A percentile compares a stretch with the other conserved stretches of the same genome.
These are phyloP conservation scores for Agrochola litura DNA, from an alignment of 2,888 invertebrate genomes.

Conservation along the genomic window DNA sequence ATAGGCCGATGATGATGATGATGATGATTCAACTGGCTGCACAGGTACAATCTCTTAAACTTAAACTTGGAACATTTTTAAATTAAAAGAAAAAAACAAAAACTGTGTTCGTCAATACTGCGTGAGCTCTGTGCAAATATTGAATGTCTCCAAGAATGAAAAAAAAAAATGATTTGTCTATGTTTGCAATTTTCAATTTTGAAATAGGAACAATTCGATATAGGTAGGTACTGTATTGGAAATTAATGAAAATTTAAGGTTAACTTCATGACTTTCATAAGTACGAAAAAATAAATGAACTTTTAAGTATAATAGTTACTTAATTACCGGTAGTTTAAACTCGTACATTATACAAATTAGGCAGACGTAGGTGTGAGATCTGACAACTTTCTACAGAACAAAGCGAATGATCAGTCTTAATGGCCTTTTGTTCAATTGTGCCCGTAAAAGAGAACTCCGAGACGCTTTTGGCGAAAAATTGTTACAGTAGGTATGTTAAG, in stretches of 20 bases:
- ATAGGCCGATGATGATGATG: too few species aligned
- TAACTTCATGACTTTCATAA: not conserved
- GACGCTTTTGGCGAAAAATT: slow-evolving; percentile 47
- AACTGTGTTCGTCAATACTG: not conserved
- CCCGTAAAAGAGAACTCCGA: slow-evolving; percentile 49
- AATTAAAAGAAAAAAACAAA: not conserved
- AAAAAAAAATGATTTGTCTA: not conserved
- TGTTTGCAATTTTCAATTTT: not conserved
- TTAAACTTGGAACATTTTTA: not conserved
- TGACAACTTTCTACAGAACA: slow-evolving; percentile 74
- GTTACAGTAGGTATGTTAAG: slow-evolving; percentile 59
- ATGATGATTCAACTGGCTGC: too few species aligned
- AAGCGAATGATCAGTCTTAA: slow-evolving; percentile 69
- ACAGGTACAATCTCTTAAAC: not conserved
- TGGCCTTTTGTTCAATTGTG: slow-evolving; percentile 69
- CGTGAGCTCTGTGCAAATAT: not conserved
- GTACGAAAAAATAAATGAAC: not conserved
- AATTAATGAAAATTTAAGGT: not conserved
- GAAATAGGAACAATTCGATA: not conserved
- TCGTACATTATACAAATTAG: slow-evolving; percentile 53
- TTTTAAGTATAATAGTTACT: not conserved
- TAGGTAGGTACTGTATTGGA: not conserved
- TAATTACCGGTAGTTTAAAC: slow-evolving; percentile 42
- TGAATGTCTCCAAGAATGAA: not conserved
- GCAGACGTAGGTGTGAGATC: slow-evolving; percentile 64